Conservation (phyloP, 2,888 invertebrate genomes). For the Diachrysia chrysitis region DNA sequence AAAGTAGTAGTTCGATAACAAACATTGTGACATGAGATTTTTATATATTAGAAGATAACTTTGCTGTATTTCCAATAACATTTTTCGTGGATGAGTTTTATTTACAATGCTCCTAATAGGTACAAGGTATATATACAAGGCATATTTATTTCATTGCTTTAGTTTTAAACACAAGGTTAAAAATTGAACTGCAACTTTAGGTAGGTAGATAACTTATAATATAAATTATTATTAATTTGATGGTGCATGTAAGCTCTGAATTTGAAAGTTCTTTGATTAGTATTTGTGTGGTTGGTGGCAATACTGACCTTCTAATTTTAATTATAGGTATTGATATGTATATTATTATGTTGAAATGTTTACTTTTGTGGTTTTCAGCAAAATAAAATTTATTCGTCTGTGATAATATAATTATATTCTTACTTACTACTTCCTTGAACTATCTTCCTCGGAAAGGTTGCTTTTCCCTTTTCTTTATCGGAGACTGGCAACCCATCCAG, state of each 20-base stretch:
- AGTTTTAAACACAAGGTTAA: constrained; percentile 43
- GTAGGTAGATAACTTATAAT: no score
- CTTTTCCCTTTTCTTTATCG: no score
- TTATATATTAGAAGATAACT: no score
- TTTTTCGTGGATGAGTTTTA: constrained; percentile 15
- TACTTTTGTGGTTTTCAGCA: background rate
- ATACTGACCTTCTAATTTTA: constrained; percentile 25
- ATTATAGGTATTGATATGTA: background rate
- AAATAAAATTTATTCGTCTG: background rate
- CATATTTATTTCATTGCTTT: constrained; percentile 14
- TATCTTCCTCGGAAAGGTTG: no score
- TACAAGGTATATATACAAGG: no score
- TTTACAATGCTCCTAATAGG: constrained; percentile 41
- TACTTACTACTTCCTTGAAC: no score
- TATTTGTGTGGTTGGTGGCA: constrained; percentile 8
- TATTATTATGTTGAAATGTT: background rate
- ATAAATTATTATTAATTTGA: constrained; percentile 12
- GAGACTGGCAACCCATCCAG: no score
- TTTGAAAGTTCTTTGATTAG: constrained; percentile 23
- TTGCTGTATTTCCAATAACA: no score
- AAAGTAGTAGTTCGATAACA: no score
- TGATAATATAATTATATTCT: no score
- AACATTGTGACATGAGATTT: no score
- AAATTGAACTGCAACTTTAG: constrained; percentile 35
- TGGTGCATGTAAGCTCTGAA: constrained; percentile 27